Conservation (phyloP, 2,888 invertebrate genomes). For the Euplagia quadripunctaria region DNA sequence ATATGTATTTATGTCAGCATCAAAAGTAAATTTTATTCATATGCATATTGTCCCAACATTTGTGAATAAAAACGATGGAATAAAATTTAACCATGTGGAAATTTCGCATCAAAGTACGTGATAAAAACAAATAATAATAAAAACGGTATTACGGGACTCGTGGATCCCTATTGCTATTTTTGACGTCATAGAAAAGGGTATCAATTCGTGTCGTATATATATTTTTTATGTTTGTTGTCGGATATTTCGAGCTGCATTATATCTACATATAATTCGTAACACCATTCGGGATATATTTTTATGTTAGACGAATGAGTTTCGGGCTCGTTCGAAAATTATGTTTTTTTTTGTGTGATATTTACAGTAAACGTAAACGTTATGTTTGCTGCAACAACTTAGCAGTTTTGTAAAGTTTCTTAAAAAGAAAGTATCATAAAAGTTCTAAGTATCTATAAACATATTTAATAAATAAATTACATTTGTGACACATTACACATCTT, state of each 20-base stretch:
- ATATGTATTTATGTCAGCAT: not conserved
- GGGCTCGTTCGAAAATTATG: slow-evolving; percentile 1
- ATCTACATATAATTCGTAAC: slow-evolving; percentile 17
- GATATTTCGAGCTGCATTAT: slow-evolving; percentile 40
- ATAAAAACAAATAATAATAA: slow-evolving; percentile 55
- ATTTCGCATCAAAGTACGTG: slow-evolving; percentile 46
- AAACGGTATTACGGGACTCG: slow-evolving; percentile 43
- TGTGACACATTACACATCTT: not conserved
- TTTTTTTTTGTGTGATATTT: not conserved
- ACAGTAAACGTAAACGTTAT: not conserved
- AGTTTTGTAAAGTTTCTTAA: not conserved
- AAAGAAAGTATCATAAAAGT: not conserved
- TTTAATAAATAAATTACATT: not conserved
- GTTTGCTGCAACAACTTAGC: not conserved
- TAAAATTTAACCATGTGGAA: slow-evolving; percentile 52
- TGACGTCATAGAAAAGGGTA: slow-evolving; percentile 45
- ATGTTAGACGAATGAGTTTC: slow-evolving; percentile 5
- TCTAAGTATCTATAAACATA: too few species aligned
- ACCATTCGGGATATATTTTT: slow-evolving; percentile 20
- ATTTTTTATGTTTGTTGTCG: slow-evolving; percentile 43
- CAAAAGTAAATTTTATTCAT: slow-evolving; percentile 31
- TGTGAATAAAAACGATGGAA: slow-evolving; percentile 39
- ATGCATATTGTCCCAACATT: slow-evolving; percentile 41
- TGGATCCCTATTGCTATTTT: slow-evolving; percentile 45
- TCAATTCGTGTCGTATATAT: slow-evolving; percentile 50